Conservation (phyloP, 2,888 invertebrate species). For the Dynastes hyllus region DNA sequence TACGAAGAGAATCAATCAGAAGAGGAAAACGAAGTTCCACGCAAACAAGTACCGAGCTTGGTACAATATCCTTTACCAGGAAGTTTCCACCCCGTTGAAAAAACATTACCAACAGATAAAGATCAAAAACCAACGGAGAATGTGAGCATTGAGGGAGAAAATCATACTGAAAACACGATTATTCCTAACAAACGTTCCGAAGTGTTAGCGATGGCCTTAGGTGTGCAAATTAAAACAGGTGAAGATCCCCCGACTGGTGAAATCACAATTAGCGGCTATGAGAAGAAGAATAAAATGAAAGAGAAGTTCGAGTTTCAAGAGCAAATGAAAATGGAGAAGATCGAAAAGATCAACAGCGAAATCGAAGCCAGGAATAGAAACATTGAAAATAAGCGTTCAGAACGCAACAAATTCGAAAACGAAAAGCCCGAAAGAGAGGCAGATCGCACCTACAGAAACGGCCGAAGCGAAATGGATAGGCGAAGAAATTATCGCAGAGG, state of each 20-base stretch:
- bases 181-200: conserved; percentile 63
- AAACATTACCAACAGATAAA: conserved; percentile 53
- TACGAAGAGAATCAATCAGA: conserved; percentile 74
- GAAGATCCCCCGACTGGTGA: conserved; percentile 67
- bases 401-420: conserved; percentile 67
- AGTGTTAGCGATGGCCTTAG: conserved; percentile 75
- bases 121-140: conserved; percentile 15
- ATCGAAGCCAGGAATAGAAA: conserved; percentile 36
- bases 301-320: conserved; percentile 40
- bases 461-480: conserved; percentile 48
- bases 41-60: conserved; percentile 66
- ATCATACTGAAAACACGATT: conserved; percentile 50
- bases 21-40: conserved; percentile 62
- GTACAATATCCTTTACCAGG: conserved; percentile 69
- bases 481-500: conserved; percentile 50
- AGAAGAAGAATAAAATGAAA: conserved; percentile 62
- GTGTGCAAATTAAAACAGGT: conserved; percentile 69
- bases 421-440: conserved; percentile 61
- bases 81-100: conserved; percentile 60
- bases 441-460: conserved; percentile 50
- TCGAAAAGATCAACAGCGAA: conserved; percentile 26
- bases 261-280: conserved; percentile 65
- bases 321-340: conserved; percentile 33
- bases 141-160: conserved; percentile 21
- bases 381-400: conserved; percentile 58